These are phyloP conservation scores for Turdus rufiventris DNA, from an alignment of 2,113 vertebrate species.

Conservation along the genomic window DNA sequence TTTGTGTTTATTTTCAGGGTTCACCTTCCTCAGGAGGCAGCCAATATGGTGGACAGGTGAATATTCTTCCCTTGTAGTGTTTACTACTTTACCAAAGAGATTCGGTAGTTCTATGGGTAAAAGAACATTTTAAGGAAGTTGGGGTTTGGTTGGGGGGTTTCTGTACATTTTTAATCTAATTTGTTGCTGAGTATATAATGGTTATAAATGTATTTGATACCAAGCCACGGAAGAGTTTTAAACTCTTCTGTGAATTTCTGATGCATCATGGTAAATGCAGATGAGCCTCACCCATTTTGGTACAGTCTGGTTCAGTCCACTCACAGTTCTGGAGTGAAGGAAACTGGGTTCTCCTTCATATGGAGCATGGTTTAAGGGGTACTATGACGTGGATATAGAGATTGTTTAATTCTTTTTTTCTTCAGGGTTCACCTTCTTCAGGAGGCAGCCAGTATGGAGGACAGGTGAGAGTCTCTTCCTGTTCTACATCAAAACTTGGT, in stretches of 20 bases:
- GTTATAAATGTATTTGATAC: neutral
- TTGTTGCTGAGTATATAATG: neutral
- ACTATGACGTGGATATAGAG: neutral
- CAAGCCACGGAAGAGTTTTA: neutral
- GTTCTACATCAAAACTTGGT: neutral
- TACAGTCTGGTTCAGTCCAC: neutral
- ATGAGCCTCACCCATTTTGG: neutral
- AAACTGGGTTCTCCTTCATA: neutral
- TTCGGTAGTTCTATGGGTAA: neutral
- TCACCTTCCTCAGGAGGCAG: slow-evolving; percentile 7
- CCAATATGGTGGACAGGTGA: slow-evolving; percentile 41
- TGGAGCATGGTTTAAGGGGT: neutral
- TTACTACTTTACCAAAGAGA: neutral
- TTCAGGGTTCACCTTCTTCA: slow-evolving; percentile 15
- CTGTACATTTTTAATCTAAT: neutral
- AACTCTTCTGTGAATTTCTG: neutral
- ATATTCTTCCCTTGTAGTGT: neutral
- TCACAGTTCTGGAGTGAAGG: neutral
- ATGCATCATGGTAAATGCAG: neutral
- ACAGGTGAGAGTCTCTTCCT: slow-evolving; percentile 14
- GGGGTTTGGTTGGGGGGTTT: neutral
- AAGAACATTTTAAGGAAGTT: neutral
- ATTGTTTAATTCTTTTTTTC: neutral
- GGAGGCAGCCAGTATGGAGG: slow-evolving; percentile 47
- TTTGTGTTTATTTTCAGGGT: neutral